Conservation (phyloP, 2,888 invertebrate species). For the Leucophenga maculata region DNA sequence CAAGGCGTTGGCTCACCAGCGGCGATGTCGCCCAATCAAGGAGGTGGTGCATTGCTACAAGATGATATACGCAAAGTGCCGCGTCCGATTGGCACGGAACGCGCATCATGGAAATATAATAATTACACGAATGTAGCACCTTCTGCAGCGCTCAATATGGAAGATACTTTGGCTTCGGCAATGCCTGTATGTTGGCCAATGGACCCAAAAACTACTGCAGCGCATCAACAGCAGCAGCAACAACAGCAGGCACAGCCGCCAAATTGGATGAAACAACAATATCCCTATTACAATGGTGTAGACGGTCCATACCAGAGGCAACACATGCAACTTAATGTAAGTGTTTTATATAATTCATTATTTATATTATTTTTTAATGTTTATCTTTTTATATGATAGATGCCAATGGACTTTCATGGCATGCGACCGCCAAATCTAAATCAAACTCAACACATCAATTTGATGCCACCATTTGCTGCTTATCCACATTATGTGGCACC, state of each 20-base stretch:
- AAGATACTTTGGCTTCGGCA: slow-evolving; percentile 46
- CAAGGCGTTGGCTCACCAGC: slow-evolving; percentile 69
- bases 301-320: slow-evolving; percentile 58
- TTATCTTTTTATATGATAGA: slow-evolving; percentile 45
- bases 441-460: slow-evolving; percentile 66
- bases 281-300: slow-evolving; percentile 64
- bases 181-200: slow-evolving; percentile 42
- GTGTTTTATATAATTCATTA: slow-evolving; percentile 25
- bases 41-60: slow-evolving; percentile 71
- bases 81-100: slow-evolving; percentile 87
- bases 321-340: slow-evolving; percentile 63
- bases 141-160: slow-evolving; percentile 51
- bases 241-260: slow-evolving; percentile 45
- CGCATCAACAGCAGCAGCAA: slow-evolving; percentile 45
- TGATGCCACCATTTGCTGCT: slow-evolving; percentile 69
- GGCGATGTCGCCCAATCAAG: slow-evolving; percentile 72
- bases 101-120: slow-evolving; percentile 73
- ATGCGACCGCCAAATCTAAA: slow-evolving; percentile 65
- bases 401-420: slow-evolving; percentile 70
- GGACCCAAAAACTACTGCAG: slow-evolving; percentile 46
- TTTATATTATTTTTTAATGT: neutral
- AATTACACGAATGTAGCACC: slow-evolving; percentile 63
- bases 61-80: slow-evolving; percentile 74
- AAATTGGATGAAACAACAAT: slow-evolving; percentile 66
- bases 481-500: slow-evolving; percentile 68